Evolutionary conservation across 2,888 invertebrate genomes (phyloP).

Genomic region (Epistrophella euchroma): DNA sequence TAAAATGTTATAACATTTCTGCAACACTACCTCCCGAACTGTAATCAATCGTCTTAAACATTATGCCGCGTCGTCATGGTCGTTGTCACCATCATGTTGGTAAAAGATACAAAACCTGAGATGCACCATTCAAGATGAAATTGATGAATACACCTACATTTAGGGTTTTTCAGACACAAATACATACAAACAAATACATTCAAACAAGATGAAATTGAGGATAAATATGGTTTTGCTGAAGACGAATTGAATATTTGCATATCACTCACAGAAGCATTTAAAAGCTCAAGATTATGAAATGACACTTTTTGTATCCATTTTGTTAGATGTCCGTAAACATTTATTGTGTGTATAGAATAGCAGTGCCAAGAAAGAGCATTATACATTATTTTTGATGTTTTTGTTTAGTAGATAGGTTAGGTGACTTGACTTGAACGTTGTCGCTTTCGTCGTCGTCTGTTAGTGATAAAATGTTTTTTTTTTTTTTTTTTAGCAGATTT

Average conservation of each 20-base stretch:
- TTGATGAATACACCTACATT: slow-evolving; percentile 60
- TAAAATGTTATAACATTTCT: too few species aligned
- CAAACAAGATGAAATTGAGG: slow-evolving; percentile 21
- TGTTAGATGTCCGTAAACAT: slow-evolving; percentile 4
- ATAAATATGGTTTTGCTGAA: slow-evolving; percentile 44
- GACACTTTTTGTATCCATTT: slow-evolving; percentile 35
- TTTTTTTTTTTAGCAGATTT: not conserved
- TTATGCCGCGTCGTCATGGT: not conserved
- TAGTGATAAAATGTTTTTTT: slow-evolving; percentile 13
- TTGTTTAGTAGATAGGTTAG: slow-evolving; percentile 3
- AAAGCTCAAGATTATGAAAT: slow-evolving; percentile 38
- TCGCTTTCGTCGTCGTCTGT: not conserved
- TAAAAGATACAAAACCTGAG: not conserved
- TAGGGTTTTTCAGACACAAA: slow-evolving; percentile 14
- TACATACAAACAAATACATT: too few species aligned
- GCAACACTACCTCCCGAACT: not conserved
- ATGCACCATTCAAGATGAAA: slow-evolving; percentile 34
- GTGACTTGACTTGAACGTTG: too few species aligned
- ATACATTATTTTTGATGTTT: not conserved
- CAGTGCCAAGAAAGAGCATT: slow-evolving; percentile 22
- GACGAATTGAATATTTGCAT: slow-evolving; percentile 62
- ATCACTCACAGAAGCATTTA: slow-evolving; percentile 62
- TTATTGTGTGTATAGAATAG: not conserved
- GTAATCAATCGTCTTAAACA: not conserved
- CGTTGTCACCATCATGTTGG: not conserved